A percentile compares a stretch with the other conserved stretches of the same genome.
These are phyloP conservation scores for Polyergus mexicanus DNA, from an alignment of 1,140 invertebrate species.

Conservation along the genomic window DNA sequence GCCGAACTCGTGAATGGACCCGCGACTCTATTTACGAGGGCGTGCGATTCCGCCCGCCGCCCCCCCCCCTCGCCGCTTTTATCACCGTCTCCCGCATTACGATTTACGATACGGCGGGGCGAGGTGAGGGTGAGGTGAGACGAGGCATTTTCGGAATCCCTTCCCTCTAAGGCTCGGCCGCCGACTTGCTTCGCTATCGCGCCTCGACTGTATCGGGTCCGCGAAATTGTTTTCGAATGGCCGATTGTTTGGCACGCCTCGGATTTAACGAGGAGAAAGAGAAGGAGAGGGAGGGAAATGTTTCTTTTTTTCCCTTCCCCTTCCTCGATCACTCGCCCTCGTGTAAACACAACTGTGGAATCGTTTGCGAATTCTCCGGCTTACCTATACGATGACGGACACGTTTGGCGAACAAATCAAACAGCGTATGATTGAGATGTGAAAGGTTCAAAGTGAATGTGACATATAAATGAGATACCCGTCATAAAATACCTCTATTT, in stretches of 20 bases:
- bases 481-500: slow-evolving; percentile 9
- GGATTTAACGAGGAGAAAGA: neutral
- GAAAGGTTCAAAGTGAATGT: slow-evolving; percentile 3
- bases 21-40: slow-evolving; percentile 81
- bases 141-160: slow-evolving; percentile 53
- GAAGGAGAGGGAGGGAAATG: no score
- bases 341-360: slow-evolving; percentile 34
- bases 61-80: slow-evolving; percentile 78
- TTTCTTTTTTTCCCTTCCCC: neutral
- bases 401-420: neutral
- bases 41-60: slow-evolving; percentile 74
- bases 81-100: slow-evolving; percentile 70
- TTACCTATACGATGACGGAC: slow-evolving; percentile 1
- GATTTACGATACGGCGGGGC: slow-evolving; percentile 3
- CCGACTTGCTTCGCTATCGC: slow-evolving; percentile 5
- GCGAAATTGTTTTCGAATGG: slow-evolving; percentile 57
- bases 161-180: neutral
- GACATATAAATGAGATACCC: neutral
- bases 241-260: slow-evolving; percentile 50
- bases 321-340: neutral
- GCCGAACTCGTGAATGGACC: slow-evolving; percentile 84
- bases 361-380: neutral
- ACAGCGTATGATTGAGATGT: neutral
- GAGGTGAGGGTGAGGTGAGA: slow-evolving; percentile 24
- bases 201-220: neutral